These are phyloP conservation scores for Patella pellucida DNA, from an alignment of 2,888 invertebrate genomes.

Conservation along the genomic window DNA sequence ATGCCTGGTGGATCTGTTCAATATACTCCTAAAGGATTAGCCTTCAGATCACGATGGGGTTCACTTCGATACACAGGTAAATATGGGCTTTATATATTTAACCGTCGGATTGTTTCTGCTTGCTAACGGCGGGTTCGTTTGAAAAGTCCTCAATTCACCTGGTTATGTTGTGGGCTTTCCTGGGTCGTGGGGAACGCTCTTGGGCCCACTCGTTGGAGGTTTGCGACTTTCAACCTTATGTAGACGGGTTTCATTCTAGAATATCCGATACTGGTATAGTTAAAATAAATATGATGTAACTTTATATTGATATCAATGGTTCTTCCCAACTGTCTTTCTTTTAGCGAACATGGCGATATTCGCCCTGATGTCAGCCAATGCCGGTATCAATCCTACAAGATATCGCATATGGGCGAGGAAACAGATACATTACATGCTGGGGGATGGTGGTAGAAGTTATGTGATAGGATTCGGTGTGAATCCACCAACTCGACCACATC, in stretches of 20 bases:
- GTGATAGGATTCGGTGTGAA: slow-evolving; percentile 53
- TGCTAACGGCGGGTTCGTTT: too few species aligned
- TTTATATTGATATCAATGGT: too few species aligned
- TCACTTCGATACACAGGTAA: slow-evolving; percentile 48
- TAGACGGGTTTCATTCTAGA: too few species aligned
- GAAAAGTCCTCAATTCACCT: too few species aligned
- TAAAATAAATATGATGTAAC: too few species aligned
- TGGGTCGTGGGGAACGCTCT: too few species aligned
- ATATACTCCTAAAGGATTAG: slow-evolving; percentile 61
- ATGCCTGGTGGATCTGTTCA: slow-evolving; percentile 57
- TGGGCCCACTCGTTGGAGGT: too few species aligned
- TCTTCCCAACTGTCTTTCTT: slow-evolving; percentile 7
- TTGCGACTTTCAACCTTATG: too few species aligned
- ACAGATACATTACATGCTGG: slow-evolving; percentile 53
- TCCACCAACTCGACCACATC: slow-evolving; percentile 53
- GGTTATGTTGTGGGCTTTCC: too few species aligned
- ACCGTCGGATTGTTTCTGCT: too few species aligned
- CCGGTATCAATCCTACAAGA: slow-evolving; percentile 36
- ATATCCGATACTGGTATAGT: too few species aligned
- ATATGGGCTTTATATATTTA: too few species aligned
- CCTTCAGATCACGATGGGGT: slow-evolving; percentile 59
- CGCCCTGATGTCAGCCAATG: slow-evolving; percentile 48
- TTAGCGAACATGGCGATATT: slow-evolving; percentile 53
- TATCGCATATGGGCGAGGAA: slow-evolving; percentile 43
- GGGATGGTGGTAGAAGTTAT: slow-evolving; percentile 47